Evolutionary conservation across 1,140 invertebrate species (phyloP), one percentile per base, ranked within the genome.

Genomic region (Amyelois transitella): DNA sequence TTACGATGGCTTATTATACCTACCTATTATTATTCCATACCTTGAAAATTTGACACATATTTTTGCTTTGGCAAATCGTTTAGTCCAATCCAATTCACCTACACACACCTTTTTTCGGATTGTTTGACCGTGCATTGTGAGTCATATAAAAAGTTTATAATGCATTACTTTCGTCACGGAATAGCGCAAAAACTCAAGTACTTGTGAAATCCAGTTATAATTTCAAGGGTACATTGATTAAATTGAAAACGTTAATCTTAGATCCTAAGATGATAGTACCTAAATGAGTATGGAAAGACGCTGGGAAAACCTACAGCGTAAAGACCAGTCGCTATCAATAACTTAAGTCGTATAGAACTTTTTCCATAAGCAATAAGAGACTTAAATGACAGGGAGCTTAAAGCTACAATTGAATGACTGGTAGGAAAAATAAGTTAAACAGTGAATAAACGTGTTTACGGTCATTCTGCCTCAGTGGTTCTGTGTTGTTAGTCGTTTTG

Each of bases 361-460:
- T 4, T 38, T 2, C 32, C 4, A 38, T 14, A 38, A 14, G 32
- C 32, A 38, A 38, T 14, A 38, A 38, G 1, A 38, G 32, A 14
- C n/a, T 14, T 14, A 38, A 38, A 38, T 4, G 12, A 1, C 1
- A 14, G n/a, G 1, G n/a, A 14, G n/a, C n/a, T 14, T 14, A 8
- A 14, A 14, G 32, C 17, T 38, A 38, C 2, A 14, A 14, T 38
- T 14, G 32, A 38, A 14, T 14, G 12, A 8, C 5, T 38, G 7
- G 32, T 38, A 38, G 32, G 1, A 38, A 38, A 38, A 2, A 14
- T 2, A 38, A 14, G 12, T 38, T 38, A 14, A 14, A n/a, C 12
- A 38, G 32, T 38, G 52, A 51, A 45, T 62, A 55, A 58, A 54
- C 48, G 56, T 63, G 52, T 64, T 63, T 58, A 64, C 49, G 44